Percentiles rank a stretch among this genome's conserved stretches.
These are phyloP conservation scores for Phylloscopus collybita DNA, from an alignment of 2,797 vertebrate species.

Conservation along the genomic window DNA sequence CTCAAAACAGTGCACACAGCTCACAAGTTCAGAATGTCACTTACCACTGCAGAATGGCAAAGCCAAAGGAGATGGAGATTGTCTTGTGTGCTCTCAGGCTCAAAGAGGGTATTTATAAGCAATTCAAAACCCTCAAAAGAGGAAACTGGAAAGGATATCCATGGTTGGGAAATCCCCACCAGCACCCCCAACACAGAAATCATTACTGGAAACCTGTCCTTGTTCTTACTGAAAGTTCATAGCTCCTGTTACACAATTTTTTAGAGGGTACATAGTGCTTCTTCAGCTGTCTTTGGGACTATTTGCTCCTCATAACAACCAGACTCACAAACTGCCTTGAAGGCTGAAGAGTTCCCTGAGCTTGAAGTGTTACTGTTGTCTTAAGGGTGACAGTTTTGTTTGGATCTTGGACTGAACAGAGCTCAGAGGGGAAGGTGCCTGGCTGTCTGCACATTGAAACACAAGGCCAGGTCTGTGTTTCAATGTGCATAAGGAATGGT, in stretches of 20 bases:
- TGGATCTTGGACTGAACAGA: neutral
- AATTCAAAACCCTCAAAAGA: neutral
- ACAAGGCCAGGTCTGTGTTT: neutral
- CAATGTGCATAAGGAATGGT: rapidly evolving
- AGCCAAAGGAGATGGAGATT: neutral
- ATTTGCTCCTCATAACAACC: neutral
- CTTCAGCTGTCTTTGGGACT: neutral
- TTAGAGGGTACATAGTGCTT: neutral
- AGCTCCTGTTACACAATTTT: neutral
- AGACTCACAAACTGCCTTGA: neutral
- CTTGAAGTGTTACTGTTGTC: neutral
- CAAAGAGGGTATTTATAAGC: conserved; percentile 39
- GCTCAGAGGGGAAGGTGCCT: neutral
- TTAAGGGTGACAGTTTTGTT: neutral
- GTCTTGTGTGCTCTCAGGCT: neutral
- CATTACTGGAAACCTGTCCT: neutral
- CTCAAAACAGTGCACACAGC: neutral
- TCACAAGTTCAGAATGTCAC: neutral
- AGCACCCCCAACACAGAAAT: neutral
- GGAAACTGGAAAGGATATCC: neutral
- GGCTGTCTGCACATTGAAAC: neutral
- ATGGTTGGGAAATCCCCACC: neutral
- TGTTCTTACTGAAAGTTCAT: neutral
- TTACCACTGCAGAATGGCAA: conserved; percentile 11
- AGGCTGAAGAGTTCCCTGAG: neutral